A percentile compares a stretch with the other conserved stretches of the same genome.
phyloP scores from a whole-genome alignment of 2,797 vertebrate genomes.

The Phrynocephalus vlangalii region DNA sequence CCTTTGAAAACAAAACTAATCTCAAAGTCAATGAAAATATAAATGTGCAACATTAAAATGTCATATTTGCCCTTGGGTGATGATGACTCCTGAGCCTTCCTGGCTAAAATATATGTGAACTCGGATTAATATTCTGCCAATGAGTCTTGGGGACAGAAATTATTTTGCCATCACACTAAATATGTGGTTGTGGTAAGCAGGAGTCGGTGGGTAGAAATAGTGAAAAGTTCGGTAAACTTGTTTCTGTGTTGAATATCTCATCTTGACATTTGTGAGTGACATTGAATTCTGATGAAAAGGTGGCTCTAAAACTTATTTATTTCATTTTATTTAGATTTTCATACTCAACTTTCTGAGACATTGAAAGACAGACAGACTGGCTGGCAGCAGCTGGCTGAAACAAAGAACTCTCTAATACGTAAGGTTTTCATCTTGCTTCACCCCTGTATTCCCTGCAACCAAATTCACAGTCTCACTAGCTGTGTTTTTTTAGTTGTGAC shows the following conservation, averaged over 20 bases:
- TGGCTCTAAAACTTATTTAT: constrained; percentile 72
- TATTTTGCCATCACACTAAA: not conserved
- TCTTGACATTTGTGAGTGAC: constrained; percentile 28
- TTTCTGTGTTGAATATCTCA: not conserved
- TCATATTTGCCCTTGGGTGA: not conserved
- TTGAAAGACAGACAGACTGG: constrained; percentile 80
- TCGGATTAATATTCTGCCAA: not conserved
- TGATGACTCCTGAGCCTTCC: not conserved
- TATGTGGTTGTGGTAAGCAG: not conserved
- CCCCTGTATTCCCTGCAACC: constrained; percentile 52
- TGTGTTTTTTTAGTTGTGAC: constrained; percentile 37
- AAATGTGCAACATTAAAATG: not conserved
- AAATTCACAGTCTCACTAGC: constrained; percentile 51
- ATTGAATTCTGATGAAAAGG: constrained; percentile 43
- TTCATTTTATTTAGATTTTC: constrained; percentile 79
- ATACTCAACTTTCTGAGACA: constrained; percentile 79
- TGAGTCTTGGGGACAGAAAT: not conserved
- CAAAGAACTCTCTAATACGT: constrained; percentile 79
- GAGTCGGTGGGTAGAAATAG: constrained; percentile 13
- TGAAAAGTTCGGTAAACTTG: not conserved
- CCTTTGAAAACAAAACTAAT: not conserved
- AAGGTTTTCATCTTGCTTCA: constrained; percentile 76
- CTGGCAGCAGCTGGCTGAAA: constrained; percentile 79
- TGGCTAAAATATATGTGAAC: not conserved
- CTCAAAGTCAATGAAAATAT: not conserved